A percentile compares a stretch with the other conserved stretches of the same genome.
These are phyloP conservation scores for Nymphalis c-album DNA, from an alignment of 2,888 invertebrate species.

Conservation along the genomic window DNA sequence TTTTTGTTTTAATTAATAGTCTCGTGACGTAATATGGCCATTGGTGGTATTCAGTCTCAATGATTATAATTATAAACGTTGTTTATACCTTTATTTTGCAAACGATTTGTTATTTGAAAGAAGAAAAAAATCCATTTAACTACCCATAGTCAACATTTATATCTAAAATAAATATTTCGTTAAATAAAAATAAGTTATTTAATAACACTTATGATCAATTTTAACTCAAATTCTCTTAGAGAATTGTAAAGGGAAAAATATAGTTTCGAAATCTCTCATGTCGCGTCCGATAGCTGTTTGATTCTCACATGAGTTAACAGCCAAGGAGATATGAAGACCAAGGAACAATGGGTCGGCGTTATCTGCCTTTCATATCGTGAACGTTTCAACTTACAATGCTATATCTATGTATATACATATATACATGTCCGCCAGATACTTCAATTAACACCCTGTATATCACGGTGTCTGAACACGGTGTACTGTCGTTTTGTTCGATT, in stretches of 20 bases:
- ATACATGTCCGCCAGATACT: slow-evolving; percentile 41
- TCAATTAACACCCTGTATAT: slow-evolving; percentile 37
- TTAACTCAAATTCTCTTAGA: neutral
- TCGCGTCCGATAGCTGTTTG: slow-evolving; percentile 27
- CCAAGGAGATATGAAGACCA: slow-evolving; percentile 45
- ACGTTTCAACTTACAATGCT: slow-evolving; percentile 40
- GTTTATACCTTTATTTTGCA: no score
- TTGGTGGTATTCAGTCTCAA: no score
- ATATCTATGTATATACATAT: slow-evolving; percentile 6
- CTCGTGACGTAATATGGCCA: no score
- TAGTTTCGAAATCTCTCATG: slow-evolving; percentile 17
- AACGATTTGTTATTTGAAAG: no score
- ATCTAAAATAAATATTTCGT: no score
- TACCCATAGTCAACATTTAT: no score
- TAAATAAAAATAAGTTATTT: no score
- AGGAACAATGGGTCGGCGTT: slow-evolving; percentile 44
- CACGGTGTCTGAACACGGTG: slow-evolving; percentile 29
- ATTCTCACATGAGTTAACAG: slow-evolving; percentile 44
- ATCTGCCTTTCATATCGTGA: slow-evolving; percentile 48
- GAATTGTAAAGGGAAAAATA: slow-evolving; percentile 3
- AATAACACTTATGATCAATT: neutral
- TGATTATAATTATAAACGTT: no score
- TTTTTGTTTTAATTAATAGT: no score
- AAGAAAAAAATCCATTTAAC: no score
- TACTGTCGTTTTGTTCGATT: slow-evolving; percentile 14